phyloP scores from a whole-genome alignment of 2,113 vertebrate species.

The Sinocyclocheilus rhinocerous region DNA sequence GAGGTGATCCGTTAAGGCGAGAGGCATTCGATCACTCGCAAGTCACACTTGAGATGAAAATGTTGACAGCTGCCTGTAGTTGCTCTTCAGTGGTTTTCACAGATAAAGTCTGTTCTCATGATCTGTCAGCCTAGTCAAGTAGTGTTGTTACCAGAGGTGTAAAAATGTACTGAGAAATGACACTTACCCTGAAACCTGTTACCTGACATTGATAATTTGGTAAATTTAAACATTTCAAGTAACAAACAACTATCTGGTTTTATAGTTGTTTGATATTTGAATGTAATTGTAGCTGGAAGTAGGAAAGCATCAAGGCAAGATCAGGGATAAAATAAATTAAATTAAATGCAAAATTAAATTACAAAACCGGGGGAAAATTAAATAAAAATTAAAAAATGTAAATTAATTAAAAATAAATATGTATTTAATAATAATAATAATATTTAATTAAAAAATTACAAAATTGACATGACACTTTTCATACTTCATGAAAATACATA shows the following conservation, averaged over 20 bases:
- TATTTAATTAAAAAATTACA: no score
- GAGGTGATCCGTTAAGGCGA: slow-evolving; percentile 12
- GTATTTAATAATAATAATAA: no score
- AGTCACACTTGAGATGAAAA: slow-evolving; percentile 29
- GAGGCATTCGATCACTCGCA: slow-evolving; percentile 7
- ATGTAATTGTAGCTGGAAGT: not conserved
- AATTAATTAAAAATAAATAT: not conserved
- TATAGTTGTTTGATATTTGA: not conserved
- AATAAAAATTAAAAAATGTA: not conserved
- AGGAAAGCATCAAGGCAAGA: not conserved
- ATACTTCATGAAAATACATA: no score
- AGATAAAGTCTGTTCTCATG: not conserved
- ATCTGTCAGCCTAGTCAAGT: not conserved
- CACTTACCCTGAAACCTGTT: not conserved
- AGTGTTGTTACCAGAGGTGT: not conserved
- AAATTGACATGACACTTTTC: no score
- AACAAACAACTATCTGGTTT: not conserved
- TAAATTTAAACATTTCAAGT: not conserved
- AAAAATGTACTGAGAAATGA: not conserved
- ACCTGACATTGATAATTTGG: not conserved
- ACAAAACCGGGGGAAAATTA: not conserved
- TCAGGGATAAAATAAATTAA: not conserved
- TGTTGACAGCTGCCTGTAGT: slow-evolving; percentile 27
- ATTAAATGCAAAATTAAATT: not conserved
- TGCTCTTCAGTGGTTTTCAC: slow-evolving; percentile 57